These are phyloP conservation scores for Gila orcuttii DNA, from an alignment of 2,113 vertebrate genomes.

Conservation along the genomic window DNA sequence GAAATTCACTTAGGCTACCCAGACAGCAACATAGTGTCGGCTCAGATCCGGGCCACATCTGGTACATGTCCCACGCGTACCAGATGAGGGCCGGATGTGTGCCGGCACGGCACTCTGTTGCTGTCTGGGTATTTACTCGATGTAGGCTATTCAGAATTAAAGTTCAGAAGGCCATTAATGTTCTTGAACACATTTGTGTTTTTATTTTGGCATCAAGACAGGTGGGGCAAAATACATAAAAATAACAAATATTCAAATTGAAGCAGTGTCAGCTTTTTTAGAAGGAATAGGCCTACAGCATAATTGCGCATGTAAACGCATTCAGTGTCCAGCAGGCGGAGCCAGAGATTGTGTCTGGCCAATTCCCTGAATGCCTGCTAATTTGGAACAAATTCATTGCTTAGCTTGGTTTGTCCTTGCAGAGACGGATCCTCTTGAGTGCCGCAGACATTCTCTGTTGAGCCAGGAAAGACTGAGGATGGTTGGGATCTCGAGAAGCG, in stretches of 20 bases:
- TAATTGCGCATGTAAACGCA: neutral
- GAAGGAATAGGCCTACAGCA: neutral
- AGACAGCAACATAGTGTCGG: no score
- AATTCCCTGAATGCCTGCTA: neutral
- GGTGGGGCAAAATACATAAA: neutral
- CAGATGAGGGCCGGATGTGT: no score
- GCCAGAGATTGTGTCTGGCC: neutral
- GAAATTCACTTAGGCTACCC: neutral
- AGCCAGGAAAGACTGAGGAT: conserved; percentile 83
- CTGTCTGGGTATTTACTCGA: neutral
- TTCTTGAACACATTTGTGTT: neutral
- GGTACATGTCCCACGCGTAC: no score
- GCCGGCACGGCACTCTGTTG: no score
- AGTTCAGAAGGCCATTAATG: no score
- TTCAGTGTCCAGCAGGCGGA: conserved; percentile 3
- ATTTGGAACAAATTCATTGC: neutral
- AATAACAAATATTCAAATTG: neutral
- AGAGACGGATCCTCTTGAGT: conserved; percentile 61
- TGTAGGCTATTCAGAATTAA: neutral
- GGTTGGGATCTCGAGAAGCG: conserved; percentile 42
- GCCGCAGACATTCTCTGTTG: conserved; percentile 79
- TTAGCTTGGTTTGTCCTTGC: conserved; percentile 59
- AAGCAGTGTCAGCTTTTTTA: neutral
- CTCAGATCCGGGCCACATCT: no score
- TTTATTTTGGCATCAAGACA: neutral